phyloP scores from a whole-genome alignment of 1,140 invertebrate genomes.

The Hycleus phaleratus region DNA sequence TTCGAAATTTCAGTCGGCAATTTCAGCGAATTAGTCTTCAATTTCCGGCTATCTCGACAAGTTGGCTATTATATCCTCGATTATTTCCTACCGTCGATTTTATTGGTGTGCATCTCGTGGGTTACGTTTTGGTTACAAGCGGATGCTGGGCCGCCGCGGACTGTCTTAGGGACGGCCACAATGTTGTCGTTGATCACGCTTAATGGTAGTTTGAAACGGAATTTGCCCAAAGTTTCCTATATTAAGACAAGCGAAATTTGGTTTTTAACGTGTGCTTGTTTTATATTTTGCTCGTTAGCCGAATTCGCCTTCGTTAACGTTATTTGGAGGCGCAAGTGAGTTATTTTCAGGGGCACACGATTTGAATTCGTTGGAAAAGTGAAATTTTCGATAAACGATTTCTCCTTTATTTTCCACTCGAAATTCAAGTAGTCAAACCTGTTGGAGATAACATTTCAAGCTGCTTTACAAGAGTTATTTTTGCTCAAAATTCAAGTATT shows the following conservation, averaged over 20 bases:
- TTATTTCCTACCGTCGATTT: conserved; percentile 81
- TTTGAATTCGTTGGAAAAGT: too few species aligned
- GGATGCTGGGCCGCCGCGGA: conserved; percentile 73
- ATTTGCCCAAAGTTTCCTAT: conserved; percentile 79
- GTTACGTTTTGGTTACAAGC: conserved; percentile 86
- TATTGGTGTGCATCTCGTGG: conserved; percentile 83
- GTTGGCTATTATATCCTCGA: conserved; percentile 86
- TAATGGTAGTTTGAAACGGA: conserved; percentile 72
- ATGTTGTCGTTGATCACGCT: conserved; percentile 82
- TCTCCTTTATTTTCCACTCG: too few species aligned
- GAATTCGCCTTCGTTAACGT: conserved; percentile 86
- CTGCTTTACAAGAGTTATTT: too few species aligned
- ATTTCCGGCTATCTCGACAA: conserved; percentile 68
- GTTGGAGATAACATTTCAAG: too few species aligned
- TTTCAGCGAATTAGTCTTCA: conserved; percentile 70
- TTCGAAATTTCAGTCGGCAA: conserved; percentile 57
- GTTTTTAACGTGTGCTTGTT: conserved; percentile 77
- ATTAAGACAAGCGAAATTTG: conserved; percentile 87
- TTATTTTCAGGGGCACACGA: too few species aligned
- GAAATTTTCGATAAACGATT: too few species aligned
- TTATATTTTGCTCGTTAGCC: conserved; percentile 77
- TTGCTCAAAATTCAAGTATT: too few species aligned
- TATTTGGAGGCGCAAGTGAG: conserved; percentile 73
- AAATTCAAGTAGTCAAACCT: too few species aligned
- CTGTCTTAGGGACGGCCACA: conserved; percentile 72